phyloP scores from a whole-genome alignment of 2,797 vertebrate species.

The Arctocebus calabarensis region DNA sequence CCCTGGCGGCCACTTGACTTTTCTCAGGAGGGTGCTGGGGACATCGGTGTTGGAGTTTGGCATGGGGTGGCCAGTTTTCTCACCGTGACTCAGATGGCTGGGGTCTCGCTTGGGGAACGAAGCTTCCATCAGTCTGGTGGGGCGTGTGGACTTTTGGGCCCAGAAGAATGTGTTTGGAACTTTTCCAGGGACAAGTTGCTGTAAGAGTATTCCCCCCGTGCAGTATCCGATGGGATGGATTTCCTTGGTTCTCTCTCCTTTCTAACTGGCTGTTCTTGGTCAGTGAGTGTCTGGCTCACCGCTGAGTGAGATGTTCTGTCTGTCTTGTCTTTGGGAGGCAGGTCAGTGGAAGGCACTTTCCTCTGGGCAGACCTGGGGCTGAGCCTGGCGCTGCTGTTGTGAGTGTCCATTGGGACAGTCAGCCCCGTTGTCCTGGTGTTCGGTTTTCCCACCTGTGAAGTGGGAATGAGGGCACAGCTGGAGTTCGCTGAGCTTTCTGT shows the following conservation, averaged over 20 bases:
- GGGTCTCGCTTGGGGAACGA: not conserved
- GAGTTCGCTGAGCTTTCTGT: fast-evolving
- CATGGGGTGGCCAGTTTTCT: not conserved
- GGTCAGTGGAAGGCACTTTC: not conserved
- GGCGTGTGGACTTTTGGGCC: not conserved
- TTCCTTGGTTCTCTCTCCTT: not conserved
- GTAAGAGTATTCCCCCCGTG: fast-evolving
- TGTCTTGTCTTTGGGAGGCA: too few species aligned
- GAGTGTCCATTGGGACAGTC: fast-evolving
- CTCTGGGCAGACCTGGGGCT: fast-evolving
- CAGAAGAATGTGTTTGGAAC: not conserved
- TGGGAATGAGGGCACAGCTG: fast-evolving
- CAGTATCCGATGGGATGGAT: fast-evolving
- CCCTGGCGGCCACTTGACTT: not conserved
- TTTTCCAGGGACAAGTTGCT: fast-evolving
- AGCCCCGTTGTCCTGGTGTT: fast-evolving
- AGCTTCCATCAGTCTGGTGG: not conserved
- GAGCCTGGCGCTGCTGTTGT: not conserved
- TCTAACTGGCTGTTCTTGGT: fast-evolving
- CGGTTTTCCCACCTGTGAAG: fast-evolving
- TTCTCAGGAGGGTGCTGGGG: not conserved
- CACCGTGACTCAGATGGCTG: fast-evolving
- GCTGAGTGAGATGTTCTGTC: fast-evolving
- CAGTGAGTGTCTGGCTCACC: not conserved
- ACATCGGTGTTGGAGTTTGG: not conserved